Evolutionary conservation across 2,888 invertebrate genomes (phyloP), one percentile per base, ranked within the genome.

Genomic region (Seira sanloemensis): DNA sequence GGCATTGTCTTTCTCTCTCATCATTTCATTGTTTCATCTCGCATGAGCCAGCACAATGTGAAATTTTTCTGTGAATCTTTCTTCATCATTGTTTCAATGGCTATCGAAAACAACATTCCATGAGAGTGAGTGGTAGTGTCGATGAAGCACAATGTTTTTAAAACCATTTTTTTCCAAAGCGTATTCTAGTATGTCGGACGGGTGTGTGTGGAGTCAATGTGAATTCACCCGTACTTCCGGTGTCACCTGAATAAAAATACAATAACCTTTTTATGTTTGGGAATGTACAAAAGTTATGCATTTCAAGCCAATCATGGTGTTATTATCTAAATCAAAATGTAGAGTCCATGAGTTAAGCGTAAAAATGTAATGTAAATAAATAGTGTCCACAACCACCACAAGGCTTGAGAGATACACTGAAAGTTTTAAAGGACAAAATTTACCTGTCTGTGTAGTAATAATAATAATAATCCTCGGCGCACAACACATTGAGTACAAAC

Each of bases 151-250:
- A 37, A 37, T 12, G 12, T 37, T 37, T n/a, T n/a, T n/a, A n/a
- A n/a, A n/a, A n/a, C 37, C 37, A 37, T 37, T 37, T 7, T 50
- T 50, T 50, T n/a, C n/a, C n/a, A n/a, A n/a, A 50, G 50, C n/a
- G n/a, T 7, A 50, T 50, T 2, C 50, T 50, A 12, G 12, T 50
- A 50, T 16, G 2, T 12, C 16, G 50, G 37, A 12, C 12, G 5
- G 58, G 9, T 58, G 58, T 58, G 58, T 58, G 18, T 62, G 84
- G 75, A 78, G 73, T 84, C 75, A 71, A 75, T 69, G 78, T 37
- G 83, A 74, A 75, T 74, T 84, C 84, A 75, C 66, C 75, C 84
- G 78, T 84, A 23, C 78, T 84, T 84, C 84, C 84, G 84, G 84
- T 78, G 78, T 84, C 78, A 78, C 74, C 78, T 50, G 62, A 62